Evolutionary conservation across 2,113 vertebrate genomes (phyloP), one percentile per base, ranked within the genome.

Genomic region (Alethe diademata): DNA sequence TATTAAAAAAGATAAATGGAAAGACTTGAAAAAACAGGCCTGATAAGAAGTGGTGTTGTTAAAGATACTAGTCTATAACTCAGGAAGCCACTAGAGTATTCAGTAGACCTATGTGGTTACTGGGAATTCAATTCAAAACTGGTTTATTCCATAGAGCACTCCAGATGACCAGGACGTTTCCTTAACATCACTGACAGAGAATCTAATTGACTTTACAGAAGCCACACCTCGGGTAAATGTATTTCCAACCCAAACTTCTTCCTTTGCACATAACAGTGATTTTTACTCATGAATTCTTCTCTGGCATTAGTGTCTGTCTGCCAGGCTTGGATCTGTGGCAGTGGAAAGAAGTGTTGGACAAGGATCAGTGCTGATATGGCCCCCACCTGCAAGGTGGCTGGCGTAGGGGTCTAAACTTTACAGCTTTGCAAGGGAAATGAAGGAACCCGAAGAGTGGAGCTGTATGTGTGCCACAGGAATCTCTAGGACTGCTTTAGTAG

Each of bases 131-230:
- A 85, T 89, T 88, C 82, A 69, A 88, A 86, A 75, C 54, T 96
- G 43, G 76, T 96, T 95, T 96, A 69, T 98, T 93, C 94, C 95
- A 57, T 96, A 99, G 99, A 98, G 97, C 70, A 94, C 98, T 97
- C 91, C 98, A 58, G 98, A 99, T 79, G 98, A 98, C 71, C 94
- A 95, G 75, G 99, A 99, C 81, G 95, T 96, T 86, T 97, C 97
- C 75, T 86, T 96, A 19, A 92, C 97, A 62, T 96, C 97, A 29
- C 88, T 98, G 64, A 97, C 98, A 45, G 99, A 99, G 92, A 99
- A 99, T 98, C 98, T 99, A 86, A 99, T 99, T 70, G 99, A 99
- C 95, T 99, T 98, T 97, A 98, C 98, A n/a, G 98, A 99, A 95
- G 96, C 97, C 24, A 81, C 96, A 74, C 98, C 98, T 82, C 97